Percentiles rank a stretch among this genome's conserved stretches.
phyloP scores from a whole-genome alignment of 2,113 vertebrate genomes.

The Oceanites oceanicus region DNA sequence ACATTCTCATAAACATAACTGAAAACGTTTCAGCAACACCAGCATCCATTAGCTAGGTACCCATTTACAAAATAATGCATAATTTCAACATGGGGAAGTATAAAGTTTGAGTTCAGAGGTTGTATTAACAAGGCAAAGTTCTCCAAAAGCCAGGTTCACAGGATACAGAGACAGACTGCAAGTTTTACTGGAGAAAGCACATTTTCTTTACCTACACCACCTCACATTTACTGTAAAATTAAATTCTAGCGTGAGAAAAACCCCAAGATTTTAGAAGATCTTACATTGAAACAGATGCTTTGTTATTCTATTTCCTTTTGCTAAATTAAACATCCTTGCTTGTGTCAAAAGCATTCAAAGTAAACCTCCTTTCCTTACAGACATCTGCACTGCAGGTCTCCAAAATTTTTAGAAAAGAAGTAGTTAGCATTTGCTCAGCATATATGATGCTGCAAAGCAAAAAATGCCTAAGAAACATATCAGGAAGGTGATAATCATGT shows the following conservation, averaged over 20 bases:
- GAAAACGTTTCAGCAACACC: neutral
- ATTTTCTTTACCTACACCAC: neutral
- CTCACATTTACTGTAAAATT: neutral
- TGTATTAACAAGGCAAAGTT: neutral
- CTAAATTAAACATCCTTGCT: neutral
- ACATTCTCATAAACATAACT: neutral
- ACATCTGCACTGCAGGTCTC: neutral
- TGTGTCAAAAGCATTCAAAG: neutral
- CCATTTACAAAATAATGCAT: neutral
- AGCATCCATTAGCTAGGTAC: neutral
- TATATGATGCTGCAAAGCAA: neutral
- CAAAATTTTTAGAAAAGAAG: neutral
- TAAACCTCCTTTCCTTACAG: neutral
- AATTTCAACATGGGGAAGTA: neutral
- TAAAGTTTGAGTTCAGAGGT: neutral
- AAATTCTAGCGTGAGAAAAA: neutral
- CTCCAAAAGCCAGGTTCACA: neutral
- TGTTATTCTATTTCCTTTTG: neutral
- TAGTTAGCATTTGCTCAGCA: neutral
- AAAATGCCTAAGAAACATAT: neutral
- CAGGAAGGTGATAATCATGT: neutral
- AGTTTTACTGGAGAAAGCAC: neutral
- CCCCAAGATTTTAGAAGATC: neutral
- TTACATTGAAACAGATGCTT: neutral
- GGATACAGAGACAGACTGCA: neutral